Evolutionary conservation across 2,113 vertebrate species (phyloP).

Genomic region (Alaudala cheleensis): DNA sequence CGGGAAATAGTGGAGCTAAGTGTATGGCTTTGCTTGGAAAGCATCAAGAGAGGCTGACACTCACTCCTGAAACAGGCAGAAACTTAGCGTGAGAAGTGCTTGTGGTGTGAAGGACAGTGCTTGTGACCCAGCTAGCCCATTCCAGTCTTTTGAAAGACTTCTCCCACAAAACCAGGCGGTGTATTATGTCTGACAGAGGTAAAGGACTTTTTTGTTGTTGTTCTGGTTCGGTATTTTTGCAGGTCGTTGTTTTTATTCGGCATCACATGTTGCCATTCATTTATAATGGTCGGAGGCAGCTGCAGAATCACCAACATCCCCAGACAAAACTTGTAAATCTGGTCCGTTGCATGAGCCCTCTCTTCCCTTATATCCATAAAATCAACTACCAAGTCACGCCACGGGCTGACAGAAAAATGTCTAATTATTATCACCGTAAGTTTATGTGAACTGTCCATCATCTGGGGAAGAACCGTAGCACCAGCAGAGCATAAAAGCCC

Average conservation of each 20-base stretch:
- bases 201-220: neutral
- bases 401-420: neutral
- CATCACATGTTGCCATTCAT: neutral
- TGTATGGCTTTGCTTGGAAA: neutral
- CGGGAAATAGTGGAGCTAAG: accelerated
- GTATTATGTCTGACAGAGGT: neutral
- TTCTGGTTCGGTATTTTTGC: neutral
- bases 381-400: accelerated
- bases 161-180: accelerated
- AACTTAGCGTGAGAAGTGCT: neutral
- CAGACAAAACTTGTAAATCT: neutral
- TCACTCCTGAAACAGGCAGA: neutral
- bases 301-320: neutral
- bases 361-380: neutral
- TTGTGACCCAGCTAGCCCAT: neutral
- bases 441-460: accelerated
- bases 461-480: accelerated
- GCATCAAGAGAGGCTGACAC: accelerated
- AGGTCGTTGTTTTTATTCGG: neutral
- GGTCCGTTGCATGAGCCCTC: neutral
- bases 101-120: neutral
- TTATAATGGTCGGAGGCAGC: neutral
- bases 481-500: neutral
- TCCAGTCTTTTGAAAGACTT: neutral
- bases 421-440: neutral